Evolutionary conservation across 2,888 invertebrate genomes (phyloP).

Genomic region (Conchocele bisecta): DNA sequence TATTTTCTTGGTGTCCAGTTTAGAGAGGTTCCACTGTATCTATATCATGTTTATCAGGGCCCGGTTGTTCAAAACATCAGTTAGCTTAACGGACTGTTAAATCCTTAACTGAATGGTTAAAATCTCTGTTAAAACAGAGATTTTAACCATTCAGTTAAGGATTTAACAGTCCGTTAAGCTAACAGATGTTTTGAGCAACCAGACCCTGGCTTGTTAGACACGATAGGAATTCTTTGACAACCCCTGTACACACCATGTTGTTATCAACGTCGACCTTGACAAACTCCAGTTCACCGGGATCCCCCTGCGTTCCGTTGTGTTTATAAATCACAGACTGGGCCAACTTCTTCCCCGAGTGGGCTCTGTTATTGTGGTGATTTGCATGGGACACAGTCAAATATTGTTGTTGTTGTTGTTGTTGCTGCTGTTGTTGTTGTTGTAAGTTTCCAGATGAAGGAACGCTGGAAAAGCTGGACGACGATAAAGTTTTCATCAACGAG

Average conservation of each 20-base stretch:
- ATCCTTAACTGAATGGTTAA: no score
- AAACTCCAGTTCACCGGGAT: constrained; percentile 69
- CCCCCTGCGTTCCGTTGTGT: constrained; percentile 31
- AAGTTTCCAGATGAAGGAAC: constrained; percentile 35
- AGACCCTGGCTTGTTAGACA: no score
- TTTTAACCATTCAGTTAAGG: no score
- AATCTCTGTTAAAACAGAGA: no score
- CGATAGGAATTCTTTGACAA: no score
- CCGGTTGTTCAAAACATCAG: no score
- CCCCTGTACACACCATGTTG: constrained; percentile 67
- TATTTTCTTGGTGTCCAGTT: no score
- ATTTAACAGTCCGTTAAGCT: no score
- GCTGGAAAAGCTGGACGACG: constrained; percentile 48
- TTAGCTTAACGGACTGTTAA: no score
- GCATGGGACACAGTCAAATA: background rate
- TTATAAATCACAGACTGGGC: background rate
- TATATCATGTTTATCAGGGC: no score
- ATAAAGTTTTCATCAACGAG: constrained; percentile 63
- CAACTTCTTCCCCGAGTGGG: constrained; percentile 10
- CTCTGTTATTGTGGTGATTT: background rate
- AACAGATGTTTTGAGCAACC: no score
- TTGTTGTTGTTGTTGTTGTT: background rate
- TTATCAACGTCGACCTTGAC: constrained; percentile 77
- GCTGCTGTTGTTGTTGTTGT: background rate
- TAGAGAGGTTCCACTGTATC: no score